Evolutionary conservation across 2,888 invertebrate species (phyloP).

Genomic region (Zygothrica quintamaculata): DNA sequence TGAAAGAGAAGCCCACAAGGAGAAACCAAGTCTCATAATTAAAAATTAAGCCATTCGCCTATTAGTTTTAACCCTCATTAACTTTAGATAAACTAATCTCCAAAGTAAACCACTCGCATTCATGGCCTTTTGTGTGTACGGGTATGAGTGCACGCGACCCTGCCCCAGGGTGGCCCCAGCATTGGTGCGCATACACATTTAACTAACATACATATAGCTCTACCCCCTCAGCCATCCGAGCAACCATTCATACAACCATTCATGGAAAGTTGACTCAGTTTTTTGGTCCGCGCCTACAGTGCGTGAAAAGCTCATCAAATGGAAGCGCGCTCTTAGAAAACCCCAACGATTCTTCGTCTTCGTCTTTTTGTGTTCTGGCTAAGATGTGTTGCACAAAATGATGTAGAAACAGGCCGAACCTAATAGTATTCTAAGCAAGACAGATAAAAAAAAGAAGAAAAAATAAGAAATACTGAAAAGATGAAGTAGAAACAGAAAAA

Average conservation of each 20-base stretch:
- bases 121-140: constrained; percentile 55
- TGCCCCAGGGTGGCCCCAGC: constrained; percentile 49
- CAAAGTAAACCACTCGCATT: constrained; percentile 79
- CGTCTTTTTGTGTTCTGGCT: constrained; percentile 4
- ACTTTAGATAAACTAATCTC: constrained; percentile 81
- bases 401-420: constrained; percentile 73
- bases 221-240: not conserved
- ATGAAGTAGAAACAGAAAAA: constrained; percentile 19
- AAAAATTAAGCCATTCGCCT: constrained; percentile 81
- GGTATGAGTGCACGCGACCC: constrained; percentile 55
- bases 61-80: constrained; percentile 81
- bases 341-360: constrained; percentile 46
- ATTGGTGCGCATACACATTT: not conserved
- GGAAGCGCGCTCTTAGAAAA: constrained; percentile 45
- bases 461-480: no score
- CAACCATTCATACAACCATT: not conserved
- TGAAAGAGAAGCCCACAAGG: constrained; percentile 37
- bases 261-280: constrained; percentile 22
- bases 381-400: constrained; percentile 62
- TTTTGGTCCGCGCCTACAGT: constrained; percentile 69
- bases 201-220: not conserved
- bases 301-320: constrained; percentile 80
- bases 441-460: constrained; percentile 12
- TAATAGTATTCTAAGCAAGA: constrained; percentile 66
- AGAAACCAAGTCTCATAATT: constrained; percentile 76